These are phyloP conservation scores for Neoitamus cyanurus DNA, from an alignment of 2,888 invertebrate species.

Conservation along the genomic window DNA sequence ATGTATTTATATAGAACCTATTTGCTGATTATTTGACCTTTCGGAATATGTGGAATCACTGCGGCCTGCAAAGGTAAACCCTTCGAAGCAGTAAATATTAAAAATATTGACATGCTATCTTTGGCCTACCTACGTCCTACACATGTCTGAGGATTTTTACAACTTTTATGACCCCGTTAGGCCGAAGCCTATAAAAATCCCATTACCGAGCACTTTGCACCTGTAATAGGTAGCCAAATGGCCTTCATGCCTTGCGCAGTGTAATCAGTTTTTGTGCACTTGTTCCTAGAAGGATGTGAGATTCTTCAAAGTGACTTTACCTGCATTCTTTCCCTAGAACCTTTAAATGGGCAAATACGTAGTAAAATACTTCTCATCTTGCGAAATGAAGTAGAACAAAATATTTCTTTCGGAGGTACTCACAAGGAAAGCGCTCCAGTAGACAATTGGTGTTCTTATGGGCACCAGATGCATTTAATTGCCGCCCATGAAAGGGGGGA, in stretches of 20 bases:
- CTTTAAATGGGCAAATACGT: neutral
- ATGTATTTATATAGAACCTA: too few species aligned
- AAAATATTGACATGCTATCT: neutral
- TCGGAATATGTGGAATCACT: neutral
- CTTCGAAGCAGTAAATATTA: neutral
- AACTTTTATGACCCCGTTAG: neutral
- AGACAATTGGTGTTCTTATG: too few species aligned
- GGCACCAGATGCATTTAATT: neutral
- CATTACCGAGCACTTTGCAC: neutral
- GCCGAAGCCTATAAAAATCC: neutral
- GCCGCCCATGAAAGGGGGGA: neutral
- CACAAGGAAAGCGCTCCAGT: too few species aligned
- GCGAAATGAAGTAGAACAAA: too few species aligned
- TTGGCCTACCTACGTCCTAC: neutral
- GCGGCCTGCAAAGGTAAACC: too few species aligned
- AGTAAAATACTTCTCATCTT: neutral
- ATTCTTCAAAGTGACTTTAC: neutral
- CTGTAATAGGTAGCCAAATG: neutral
- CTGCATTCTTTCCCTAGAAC: neutral
- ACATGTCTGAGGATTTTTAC: neutral
- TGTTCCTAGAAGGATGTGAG: neutral
- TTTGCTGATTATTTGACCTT: neutral
- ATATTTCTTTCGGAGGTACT: too few species aligned
- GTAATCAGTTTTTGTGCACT: neutral
- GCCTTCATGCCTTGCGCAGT: neutral